Conservation (phyloP, 2,888 invertebrate genomes). For the Acanthosepion lycidas region DNA sequence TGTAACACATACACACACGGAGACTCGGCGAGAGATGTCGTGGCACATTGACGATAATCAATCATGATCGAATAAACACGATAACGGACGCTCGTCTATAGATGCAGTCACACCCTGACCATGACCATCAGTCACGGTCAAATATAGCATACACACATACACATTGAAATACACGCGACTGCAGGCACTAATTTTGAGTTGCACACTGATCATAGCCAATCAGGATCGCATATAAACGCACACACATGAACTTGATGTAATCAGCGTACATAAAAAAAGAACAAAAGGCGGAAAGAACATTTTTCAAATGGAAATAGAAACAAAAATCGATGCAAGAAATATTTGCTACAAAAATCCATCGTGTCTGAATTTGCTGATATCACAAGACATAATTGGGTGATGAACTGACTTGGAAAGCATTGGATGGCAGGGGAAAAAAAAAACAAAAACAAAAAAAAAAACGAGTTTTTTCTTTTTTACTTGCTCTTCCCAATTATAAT, state of each 20-base stretch:
- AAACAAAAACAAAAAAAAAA: not conserved
- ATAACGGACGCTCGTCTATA: no score
- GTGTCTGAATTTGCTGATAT: not conserved
- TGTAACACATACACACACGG: no score
- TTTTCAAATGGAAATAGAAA: not conserved
- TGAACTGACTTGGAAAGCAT: not conserved
- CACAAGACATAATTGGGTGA: not conserved
- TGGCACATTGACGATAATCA: no score
- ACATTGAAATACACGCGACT: no score
- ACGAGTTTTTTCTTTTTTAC: not conserved
- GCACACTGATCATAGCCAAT: not conserved
- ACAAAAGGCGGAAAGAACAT: not conserved
- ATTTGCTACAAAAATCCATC: not conserved
- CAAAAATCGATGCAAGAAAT: not conserved
- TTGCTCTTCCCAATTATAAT: not conserved
- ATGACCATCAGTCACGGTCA: no score
- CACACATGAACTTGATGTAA: not conserved
- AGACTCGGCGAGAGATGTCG: no score
- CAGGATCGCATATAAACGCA: not conserved
- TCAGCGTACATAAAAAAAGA: not conserved
- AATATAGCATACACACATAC: no score
- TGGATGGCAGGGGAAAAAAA: not conserved
- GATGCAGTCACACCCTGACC: no score
- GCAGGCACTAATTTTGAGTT: no score
- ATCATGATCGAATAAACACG: no score